Conservation (phyloP, 2,113 vertebrate genomes). For the Dicaeum eximium region DNA sequence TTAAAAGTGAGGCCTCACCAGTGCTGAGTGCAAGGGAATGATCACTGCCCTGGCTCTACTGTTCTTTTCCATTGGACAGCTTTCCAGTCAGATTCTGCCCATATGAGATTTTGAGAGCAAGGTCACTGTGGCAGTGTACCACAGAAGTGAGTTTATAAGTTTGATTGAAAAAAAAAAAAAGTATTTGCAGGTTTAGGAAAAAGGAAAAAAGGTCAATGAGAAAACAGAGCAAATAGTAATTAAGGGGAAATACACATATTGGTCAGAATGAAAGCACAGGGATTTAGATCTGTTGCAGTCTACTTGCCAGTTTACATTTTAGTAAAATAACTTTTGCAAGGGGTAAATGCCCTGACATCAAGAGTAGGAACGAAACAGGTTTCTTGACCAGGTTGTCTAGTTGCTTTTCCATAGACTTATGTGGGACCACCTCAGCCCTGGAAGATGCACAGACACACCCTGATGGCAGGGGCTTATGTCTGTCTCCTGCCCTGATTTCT, state of each 20-base stretch:
- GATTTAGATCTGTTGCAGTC: not conserved
- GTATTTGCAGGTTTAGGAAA: not conserved
- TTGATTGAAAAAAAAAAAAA: not conserved
- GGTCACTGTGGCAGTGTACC: not conserved
- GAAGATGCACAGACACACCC: rapidly evolving
- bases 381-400: not conserved
- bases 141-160: not conserved
- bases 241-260: rapidly evolving
- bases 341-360: not conserved
- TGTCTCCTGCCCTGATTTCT: not conserved
- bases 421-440: rapidly evolving
- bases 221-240: not conserved
- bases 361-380: not conserved
- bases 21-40: not conserved
- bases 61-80: not conserved
- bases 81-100: not conserved
- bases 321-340: not conserved
- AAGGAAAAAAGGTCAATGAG: not conserved
- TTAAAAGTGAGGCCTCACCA: not conserved
- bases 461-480: not conserved
- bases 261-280: not conserved
- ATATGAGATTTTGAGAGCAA: not conserved
- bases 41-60: not conserved
- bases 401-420: not conserved
- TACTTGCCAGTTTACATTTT: not conserved